Evolutionary conservation across 2,113 vertebrate genomes (phyloP), one percentile per base, ranked within the genome.

Genomic region (Ranitomeya variabilis): DNA sequence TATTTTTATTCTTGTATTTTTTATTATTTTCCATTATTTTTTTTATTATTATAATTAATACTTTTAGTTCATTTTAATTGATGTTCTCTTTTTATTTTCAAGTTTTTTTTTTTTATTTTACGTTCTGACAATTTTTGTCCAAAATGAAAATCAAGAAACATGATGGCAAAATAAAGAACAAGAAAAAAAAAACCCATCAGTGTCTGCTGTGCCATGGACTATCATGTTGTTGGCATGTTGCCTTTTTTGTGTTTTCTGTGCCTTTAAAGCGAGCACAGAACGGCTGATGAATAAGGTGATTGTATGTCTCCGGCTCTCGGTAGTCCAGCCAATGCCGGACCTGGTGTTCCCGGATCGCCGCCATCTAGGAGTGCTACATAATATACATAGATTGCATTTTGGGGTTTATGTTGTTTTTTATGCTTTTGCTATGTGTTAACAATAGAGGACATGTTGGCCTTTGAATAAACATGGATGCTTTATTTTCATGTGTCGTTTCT

Each of bases 401-500:
- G 31, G 16, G 15, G 4, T 80, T 59, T 26, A 60, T 60, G 13
- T 59, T 80, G 13, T 67, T 64, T 66, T 83, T 83, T 60, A 60
- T 57, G n/a, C 16, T 64, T 52, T 67, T 83, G 6, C 10, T 83
- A 23, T 3, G 31, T 66, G 55, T 52, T 31, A 80, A 59, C 78
- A 26, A 23, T 26, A 26, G 78, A 80, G 23, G 78, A 73, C 71
- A 76, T 76, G 31, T 16, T 19, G 73, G 73, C 73, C 73, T 51
- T 19, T 51, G 73, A 76, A 76, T 76, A 59, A 60, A 80, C 37
- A 59, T 80, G 79, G 31, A 80, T 80, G 6, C 57, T 80, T 15
- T 80, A 54, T 60, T 69, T 73, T 64, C 73, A 14, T 60, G 71
- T 51, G 31, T 86, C 69, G 88, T 90, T 52, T 94, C 80, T 91